Evolutionary conservation across 2,113 vertebrate species (phyloP), one percentile per base, ranked within the genome.

Genomic region (Myiozetetes cayanensis): DNA sequence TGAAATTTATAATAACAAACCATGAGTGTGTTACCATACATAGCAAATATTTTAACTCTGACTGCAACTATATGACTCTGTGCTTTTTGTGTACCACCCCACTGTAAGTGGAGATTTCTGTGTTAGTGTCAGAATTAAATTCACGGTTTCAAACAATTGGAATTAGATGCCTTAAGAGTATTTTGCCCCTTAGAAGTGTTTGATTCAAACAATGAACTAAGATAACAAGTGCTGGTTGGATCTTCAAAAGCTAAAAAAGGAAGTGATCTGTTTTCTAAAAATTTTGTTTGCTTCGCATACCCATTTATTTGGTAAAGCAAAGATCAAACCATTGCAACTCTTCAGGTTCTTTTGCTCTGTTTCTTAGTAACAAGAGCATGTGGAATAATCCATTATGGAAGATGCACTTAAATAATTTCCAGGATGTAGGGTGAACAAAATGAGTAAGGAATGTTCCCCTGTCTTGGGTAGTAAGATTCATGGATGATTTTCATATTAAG

Each of bases 21-120:
- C 43, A 44, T 6, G 27, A 27, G 21, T 55, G 7, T 25, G 19
- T 70, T 85, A 8, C 50, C 8, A 5, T 67, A 33, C 25, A 5
- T 22, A 22, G 30, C 31, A 66, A 87, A 24, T 56, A 39, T 92
- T 72, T 82, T 75, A 24, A 8, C n/a, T 90, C 50, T 56, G 43
- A n/a, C 44, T 56, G 25, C 41, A 66, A 0, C 33, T 47, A 0
- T 33, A 28, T 37, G 44, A n/a, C 16, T 75, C 2, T 49, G 27
- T 68, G 33, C n/a, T 77, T 70, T 41, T 18, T 65, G 0, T n/a
- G 31, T 17, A 52, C 30, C 1, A 2, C 53, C 12, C 22, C 28
- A 8, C 31, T 58, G 19, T 33, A 56, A 43, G 44, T 10, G 55
- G n/a, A 65, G 23, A 27, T 56, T 76, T 75, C 27, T 39, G 14